Percentiles rank a stretch among this genome's conserved stretches.
These are phyloP conservation scores for Pimpla rufipes DNA, from an alignment of 2,888 invertebrate genomes.

Conservation along the genomic window DNA sequence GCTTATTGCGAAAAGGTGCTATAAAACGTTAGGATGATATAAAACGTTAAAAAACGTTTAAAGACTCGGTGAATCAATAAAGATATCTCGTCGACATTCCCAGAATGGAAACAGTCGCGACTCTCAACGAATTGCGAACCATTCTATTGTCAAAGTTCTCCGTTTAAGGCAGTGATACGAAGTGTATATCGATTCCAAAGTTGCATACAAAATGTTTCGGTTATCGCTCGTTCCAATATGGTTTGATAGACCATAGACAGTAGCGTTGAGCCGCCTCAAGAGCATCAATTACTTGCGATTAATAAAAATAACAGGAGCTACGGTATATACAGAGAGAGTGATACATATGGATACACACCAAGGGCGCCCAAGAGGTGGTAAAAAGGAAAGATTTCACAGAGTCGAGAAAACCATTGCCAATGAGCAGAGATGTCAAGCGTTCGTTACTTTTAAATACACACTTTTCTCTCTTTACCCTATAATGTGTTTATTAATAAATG, in stretches of 20 bases:
- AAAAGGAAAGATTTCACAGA: constrained; percentile 8
- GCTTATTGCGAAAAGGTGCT: background rate
- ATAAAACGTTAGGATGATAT: background rate
- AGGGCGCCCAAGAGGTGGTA: background rate
- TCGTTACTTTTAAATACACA: too few relatives aligned
- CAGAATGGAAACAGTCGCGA: constrained; percentile 11
- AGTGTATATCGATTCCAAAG: constrained; percentile 4
- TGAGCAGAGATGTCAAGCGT: too few relatives aligned
- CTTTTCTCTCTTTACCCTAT: too few relatives aligned
- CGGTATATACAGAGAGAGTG: constrained; percentile 36
- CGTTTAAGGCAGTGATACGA: constrained; percentile 21
- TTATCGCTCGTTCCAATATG: constrained; percentile 4
- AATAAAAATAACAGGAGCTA: constrained; percentile 9
- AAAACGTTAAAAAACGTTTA: background rate
- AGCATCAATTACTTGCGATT: background rate
- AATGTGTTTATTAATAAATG: too few relatives aligned
- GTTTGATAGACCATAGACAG: constrained; percentile 7
- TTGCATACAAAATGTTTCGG: constrained; percentile 9
- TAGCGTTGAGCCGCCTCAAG: constrained; percentile 2
- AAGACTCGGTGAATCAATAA: background rate
- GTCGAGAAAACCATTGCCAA: background rate
- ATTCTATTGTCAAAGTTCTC: constrained; percentile 40
- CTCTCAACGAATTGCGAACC: constrained; percentile 16
- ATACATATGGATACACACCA: background rate
- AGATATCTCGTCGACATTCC: constrained; percentile 12